Conservation (phyloP, 1,140 invertebrate species). For the Fopius arisanus region DNA sequence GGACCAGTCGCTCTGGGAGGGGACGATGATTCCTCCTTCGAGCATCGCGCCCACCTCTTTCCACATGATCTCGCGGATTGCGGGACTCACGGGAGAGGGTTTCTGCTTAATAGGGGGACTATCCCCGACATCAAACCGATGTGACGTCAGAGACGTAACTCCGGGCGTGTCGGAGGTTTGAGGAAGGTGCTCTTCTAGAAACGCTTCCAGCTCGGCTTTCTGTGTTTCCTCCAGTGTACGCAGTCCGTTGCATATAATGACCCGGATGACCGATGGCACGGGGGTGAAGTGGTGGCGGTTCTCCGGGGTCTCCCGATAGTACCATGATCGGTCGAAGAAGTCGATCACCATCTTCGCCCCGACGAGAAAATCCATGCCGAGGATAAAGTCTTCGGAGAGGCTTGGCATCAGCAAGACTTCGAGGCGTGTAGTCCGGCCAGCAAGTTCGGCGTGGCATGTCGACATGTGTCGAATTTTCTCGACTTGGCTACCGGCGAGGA, state of each 20-base stretch:
- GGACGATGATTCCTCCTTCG: conserved; percentile 34
- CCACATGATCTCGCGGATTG: conserved; percentile 23
- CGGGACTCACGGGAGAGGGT: conserved; percentile 33
- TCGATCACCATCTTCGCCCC: background rate
- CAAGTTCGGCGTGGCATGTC: background rate
- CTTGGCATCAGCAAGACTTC: background rate
- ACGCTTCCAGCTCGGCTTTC: background rate
- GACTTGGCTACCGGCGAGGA: background rate
- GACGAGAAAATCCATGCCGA: conserved; percentile 7
- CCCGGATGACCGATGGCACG: too few relatives aligned
- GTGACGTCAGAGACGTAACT: conserved; percentile 25
- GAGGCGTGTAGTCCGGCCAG: too few relatives aligned
- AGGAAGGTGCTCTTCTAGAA: background rate
- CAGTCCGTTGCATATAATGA: background rate
- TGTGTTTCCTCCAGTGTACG: background rate
- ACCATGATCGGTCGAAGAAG: background rate
- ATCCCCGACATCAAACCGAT: conserved; percentile 47
- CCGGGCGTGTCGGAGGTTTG: too few relatives aligned
- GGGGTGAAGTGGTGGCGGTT: background rate
- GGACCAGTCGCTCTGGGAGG: conserved; percentile 36
- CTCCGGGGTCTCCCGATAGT: background rate
- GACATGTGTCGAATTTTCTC: background rate
- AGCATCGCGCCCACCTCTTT: conserved; percentile 39
- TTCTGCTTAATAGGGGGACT: conserved; percentile 35
- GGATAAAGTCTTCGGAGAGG: background rate